phyloP scores from a whole-genome alignment of 2,888 invertebrate genomes.

The Luffia ferchaultella region DNA sequence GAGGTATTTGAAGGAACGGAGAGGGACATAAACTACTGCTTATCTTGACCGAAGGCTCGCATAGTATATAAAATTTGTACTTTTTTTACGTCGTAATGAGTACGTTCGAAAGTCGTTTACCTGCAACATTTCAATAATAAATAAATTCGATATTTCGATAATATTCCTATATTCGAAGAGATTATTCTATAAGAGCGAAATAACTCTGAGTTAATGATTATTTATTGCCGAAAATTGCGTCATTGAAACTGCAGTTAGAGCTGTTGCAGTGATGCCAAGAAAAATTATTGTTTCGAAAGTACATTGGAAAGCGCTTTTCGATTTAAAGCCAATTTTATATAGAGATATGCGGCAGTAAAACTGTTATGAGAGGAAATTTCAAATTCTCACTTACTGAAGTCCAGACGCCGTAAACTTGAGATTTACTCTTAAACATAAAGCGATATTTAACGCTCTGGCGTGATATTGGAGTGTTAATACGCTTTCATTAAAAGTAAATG shows the following conservation, averaged over 20 bases:
- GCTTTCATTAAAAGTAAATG: too few species aligned
- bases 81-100: too few species aligned
- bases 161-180: neutral
- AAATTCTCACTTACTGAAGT: neutral
- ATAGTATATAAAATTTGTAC: too few species aligned
- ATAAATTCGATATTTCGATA: too few species aligned
- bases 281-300: neutral
- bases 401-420: neutral
- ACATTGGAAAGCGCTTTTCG: neutral
- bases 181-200: neutral
- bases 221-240: neutral
- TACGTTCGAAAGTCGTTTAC: too few species aligned
- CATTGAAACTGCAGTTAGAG: neutral
- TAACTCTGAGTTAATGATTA: neutral
- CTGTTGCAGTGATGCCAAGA: neutral
- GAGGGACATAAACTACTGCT: too few species aligned
- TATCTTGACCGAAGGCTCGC: too few species aligned
- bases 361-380: neutral
- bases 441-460: too few species aligned
- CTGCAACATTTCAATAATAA: too few species aligned
- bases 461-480: too few species aligned
- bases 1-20: too few species aligned
- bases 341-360: neutral
- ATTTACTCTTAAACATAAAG: too few species aligned
- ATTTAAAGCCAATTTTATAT: neutral